Base-by-base conservation (phyloP, 1,140 invertebrate species). In the Pachypsylla venusta region DNA sequence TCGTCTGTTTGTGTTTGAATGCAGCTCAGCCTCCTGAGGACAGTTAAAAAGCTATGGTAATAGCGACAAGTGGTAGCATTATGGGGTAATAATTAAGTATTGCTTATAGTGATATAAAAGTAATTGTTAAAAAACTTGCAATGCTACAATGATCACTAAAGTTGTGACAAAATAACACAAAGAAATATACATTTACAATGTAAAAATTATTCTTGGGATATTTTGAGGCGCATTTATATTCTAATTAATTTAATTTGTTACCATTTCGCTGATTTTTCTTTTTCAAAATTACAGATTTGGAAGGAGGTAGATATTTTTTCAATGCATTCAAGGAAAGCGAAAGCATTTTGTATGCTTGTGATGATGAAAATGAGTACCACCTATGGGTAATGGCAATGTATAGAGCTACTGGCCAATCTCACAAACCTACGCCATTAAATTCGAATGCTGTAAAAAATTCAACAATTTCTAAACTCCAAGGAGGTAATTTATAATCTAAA, bases 321-420 rank as follows among this genome's bases (percentile, higher is more conserved):
- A 99, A 98, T 73, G 93, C 93, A 22, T 94, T 98, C 2, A 86
- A 93, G 64, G 96, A 99, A 75, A 95, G 95, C 42, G 97, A 99
- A 71, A 94, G 89, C 63, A 88, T 99, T 48, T 81, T 94, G 16
- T 96, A 90, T 77, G 96, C 95, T 0, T 93, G 93, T 65, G 92
- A 97, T 65, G 96, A 99, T 74, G 95, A 99, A 73, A 95, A 93
- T 69, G 96, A 99, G 68, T 90, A 93, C 65, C 93, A 97, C 68
- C 74, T 98, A 55, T 99, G 97, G 97, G 95, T 99, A 5, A 93
- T 93, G 85, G 96, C 96, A 0, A 83, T 99, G 77, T 99, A 99
- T 70, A 76, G 96, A 63, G 97, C 97, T 3, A 99, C 97, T 1
- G 97, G 97, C 1, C 97, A 99, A 71, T 91, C 93, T 22, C 94